Conservation (phyloP, 2,888 invertebrate species). For the Coecobrya sp. region DNA sequence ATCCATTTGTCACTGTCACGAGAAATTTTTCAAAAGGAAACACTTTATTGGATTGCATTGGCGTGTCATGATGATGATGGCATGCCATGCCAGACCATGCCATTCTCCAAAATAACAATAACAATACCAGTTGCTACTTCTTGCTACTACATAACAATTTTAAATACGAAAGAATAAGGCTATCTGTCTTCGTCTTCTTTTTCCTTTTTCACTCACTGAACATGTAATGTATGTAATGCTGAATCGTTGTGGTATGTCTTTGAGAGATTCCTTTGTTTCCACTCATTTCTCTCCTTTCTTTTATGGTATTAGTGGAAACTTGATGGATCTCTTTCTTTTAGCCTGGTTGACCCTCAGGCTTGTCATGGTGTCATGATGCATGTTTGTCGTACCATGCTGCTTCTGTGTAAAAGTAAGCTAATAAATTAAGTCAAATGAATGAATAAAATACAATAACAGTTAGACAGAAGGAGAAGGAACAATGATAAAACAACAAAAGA, state of each 20-base stretch:
- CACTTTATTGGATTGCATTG: slow-evolving; percentile 69
- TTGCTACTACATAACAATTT: slow-evolving; percentile 29
- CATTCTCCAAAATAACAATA: slow-evolving; percentile 50
- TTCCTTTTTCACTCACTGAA: slow-evolving; percentile 56
- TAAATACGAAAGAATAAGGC: slow-evolving; percentile 59
- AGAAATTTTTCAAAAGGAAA: slow-evolving; percentile 71
- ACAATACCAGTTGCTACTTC: slow-evolving; percentile 75
- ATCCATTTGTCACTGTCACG: slow-evolving; percentile 77
- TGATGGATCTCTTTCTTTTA: slow-evolving; percentile 76
- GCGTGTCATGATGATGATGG: slow-evolving; percentile 66
- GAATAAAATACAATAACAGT: neutral
- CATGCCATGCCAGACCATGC: slow-evolving; percentile 41
- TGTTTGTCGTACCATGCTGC: slow-evolving; percentile 66
- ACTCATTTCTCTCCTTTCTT: slow-evolving; percentile 48
- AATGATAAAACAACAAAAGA: slow-evolving; percentile 33
- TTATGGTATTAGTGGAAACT: slow-evolving; percentile 68
- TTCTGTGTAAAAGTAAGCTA: slow-evolving; percentile 60
- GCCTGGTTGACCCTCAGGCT: slow-evolving; percentile 58
- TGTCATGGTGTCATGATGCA: slow-evolving; percentile 72
- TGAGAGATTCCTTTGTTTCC: slow-evolving; percentile 63
- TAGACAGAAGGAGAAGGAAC: neutral
- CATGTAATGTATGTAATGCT: slow-evolving; percentile 49
- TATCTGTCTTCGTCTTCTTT: slow-evolving; percentile 73
- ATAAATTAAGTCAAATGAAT: slow-evolving; percentile 72
- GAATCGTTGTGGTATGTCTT: slow-evolving; percentile 64